Evolutionary conservation across 2,113 vertebrate species (phyloP).

Genomic region (Epinephelus cyanopodus): DNA sequence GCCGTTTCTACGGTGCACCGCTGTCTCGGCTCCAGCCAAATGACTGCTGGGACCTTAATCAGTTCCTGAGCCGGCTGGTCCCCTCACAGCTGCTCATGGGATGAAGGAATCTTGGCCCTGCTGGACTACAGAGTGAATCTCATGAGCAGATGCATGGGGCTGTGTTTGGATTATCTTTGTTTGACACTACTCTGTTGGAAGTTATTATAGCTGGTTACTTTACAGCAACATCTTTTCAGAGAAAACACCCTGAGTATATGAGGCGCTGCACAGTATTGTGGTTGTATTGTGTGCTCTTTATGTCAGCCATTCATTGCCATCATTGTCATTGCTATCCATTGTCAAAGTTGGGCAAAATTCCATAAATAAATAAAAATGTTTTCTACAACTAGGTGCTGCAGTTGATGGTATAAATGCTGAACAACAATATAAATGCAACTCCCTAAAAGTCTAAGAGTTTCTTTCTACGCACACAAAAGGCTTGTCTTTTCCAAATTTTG

Average conservation of each 20-base stretch:
- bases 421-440: too few species aligned
- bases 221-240: not conserved
- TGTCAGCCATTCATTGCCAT: too few species aligned
- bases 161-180: slow-evolving; percentile 57
- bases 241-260: not conserved
- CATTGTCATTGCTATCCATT: not conserved
- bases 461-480: too few species aligned
- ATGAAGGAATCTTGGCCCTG: slow-evolving; percentile 43
- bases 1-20: slow-evolving; percentile 44
- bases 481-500: too few species aligned
- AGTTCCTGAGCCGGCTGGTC: slow-evolving; percentile 35
- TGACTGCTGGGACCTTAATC: slow-evolving; percentile 47
- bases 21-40: slow-evolving; percentile 58
- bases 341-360: not conserved
- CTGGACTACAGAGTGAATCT: slow-evolving; percentile 39
- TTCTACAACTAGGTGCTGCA: not conserved
- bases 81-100: slow-evolving; percentile 51
- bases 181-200: slow-evolving; percentile 37
- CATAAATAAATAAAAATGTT: not conserved
- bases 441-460: too few species aligned
- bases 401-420: not conserved
- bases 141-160: slow-evolving; percentile 45
- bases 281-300: not conserved
- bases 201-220: slow-evolving; percentile 39
- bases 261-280: not conserved